Conservation (phyloP, 2,113 vertebrate genomes). For the Morphnarchus princeps region DNA sequence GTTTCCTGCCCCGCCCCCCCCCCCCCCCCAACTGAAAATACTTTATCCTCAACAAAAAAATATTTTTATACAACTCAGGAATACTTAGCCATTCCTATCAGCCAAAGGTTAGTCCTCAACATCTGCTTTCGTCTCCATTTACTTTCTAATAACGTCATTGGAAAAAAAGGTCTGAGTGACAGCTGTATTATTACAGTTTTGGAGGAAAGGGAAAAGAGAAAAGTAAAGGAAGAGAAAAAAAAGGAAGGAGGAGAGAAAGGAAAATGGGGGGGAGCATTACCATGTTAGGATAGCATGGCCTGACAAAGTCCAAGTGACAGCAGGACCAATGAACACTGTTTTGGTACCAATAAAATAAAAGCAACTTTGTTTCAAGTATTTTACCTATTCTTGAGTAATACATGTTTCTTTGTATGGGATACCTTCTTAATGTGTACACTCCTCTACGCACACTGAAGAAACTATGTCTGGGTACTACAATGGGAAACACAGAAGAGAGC, state of each 20-base stretch:
- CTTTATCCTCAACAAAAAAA: not conserved
- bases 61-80: not conserved
- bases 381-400: not conserved
- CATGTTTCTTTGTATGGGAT: not conserved
- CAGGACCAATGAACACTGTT: not conserved
- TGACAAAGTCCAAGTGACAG: not conserved
- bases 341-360: not conserved
- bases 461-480: not conserved
- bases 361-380: not conserved
- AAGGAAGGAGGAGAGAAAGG: not conserved
- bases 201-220: not conserved
- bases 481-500: not conserved
- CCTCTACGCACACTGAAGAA: rapidly evolving
- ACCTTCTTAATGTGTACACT: not conserved
- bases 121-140: not conserved
- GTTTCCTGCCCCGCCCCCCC: too few relatives aligned
- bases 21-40: not conserved
- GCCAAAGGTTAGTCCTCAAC: not conserved
- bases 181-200: not conserved
- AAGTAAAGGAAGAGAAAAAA: not conserved
- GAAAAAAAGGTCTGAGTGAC: not conserved
- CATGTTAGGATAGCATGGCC: not conserved
- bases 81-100: not conserved
- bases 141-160: not conserved
- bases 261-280: not conserved